phyloP scores from a whole-genome alignment of 1,140 invertebrate species.

The Nomia melanderi region DNA sequence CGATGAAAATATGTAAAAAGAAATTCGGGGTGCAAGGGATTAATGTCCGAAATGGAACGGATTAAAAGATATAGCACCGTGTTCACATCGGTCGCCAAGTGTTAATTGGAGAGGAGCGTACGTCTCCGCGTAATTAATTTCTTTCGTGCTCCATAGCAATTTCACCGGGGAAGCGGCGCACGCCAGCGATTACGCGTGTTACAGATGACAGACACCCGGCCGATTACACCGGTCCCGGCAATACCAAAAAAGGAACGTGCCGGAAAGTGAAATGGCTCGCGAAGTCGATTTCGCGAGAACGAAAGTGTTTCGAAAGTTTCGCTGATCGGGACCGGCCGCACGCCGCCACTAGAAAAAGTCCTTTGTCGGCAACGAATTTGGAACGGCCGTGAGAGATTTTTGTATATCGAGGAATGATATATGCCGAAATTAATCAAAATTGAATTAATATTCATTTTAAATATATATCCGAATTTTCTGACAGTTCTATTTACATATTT shows the following conservation, averaged over 20 bases:
- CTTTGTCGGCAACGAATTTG: background rate
- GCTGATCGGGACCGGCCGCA: background rate
- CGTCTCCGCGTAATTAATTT: constrained; percentile 33
- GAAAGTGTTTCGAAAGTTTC: constrained; percentile 47
- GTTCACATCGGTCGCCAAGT: background rate
- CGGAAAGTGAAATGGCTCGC: constrained; percentile 46
- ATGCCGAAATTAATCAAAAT: no score
- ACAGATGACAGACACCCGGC: constrained; percentile 37
- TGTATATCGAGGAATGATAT: no score
- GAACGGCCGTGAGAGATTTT: no score
- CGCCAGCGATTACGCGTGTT: constrained; percentile 34
- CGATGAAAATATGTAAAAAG: no score
- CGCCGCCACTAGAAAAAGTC: background rate
- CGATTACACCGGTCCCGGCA: constrained; percentile 27
- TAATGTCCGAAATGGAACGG: background rate
- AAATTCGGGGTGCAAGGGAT: no score
- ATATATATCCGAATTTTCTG: no score
- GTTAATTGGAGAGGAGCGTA: constrained; percentile 19
- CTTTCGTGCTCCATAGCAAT: constrained; percentile 22
- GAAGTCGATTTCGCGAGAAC: constrained; percentile 22
- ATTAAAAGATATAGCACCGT: background rate
- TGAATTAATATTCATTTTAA: no score
- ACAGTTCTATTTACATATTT: no score
- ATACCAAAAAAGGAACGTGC: constrained; percentile 42
- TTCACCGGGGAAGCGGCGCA: constrained; percentile 7